phyloP scores from a whole-genome alignment of 92 coral and sea anemone genomes.

The Scolanthus callimorphus region DNA sequence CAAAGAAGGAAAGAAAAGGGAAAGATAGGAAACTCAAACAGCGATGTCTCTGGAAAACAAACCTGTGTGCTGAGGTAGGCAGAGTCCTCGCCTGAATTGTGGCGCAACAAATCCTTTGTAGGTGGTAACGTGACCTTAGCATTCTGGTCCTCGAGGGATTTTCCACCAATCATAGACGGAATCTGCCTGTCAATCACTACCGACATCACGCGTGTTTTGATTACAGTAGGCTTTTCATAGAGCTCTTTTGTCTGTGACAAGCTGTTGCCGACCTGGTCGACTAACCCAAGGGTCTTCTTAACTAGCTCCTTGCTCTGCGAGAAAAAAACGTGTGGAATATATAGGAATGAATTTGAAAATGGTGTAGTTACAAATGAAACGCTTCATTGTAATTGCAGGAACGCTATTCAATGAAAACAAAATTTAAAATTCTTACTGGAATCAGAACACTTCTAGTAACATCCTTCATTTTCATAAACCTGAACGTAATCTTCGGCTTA shows the following conservation, averaged over 20 bases:
- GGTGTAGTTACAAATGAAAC: too few relatives aligned
- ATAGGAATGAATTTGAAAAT: too few relatives aligned
- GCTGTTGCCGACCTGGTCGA: conserved; percentile 55
- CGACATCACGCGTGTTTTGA: conserved; percentile 54
- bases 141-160: conserved; percentile 41
- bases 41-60: too few relatives aligned
- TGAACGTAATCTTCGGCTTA: too few relatives aligned
- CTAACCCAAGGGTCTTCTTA: conserved; percentile 31
- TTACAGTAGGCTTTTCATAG: conserved; percentile 70
- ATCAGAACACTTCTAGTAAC: too few relatives aligned
- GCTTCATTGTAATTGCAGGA: too few relatives aligned
- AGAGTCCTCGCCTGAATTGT: conserved; percentile 8
- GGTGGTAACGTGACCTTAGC: conserved; percentile 56
- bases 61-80: conserved; percentile 63
- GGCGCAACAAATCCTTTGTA: conserved; percentile 33
- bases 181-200: conserved; percentile 75
- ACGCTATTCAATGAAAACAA: too few relatives aligned
- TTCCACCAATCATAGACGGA: conserved; percentile 54
- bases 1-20: too few relatives aligned
- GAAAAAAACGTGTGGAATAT: too few relatives aligned
- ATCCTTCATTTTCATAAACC: too few relatives aligned
- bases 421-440: too few relatives aligned
- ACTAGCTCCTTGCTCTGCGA: conserved; percentile 49
- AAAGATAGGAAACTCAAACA: too few relatives aligned
- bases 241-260: conserved; percentile 55